phyloP scores from a whole-genome alignment of 2,797 vertebrate species.

The Channa striata region DNA sequence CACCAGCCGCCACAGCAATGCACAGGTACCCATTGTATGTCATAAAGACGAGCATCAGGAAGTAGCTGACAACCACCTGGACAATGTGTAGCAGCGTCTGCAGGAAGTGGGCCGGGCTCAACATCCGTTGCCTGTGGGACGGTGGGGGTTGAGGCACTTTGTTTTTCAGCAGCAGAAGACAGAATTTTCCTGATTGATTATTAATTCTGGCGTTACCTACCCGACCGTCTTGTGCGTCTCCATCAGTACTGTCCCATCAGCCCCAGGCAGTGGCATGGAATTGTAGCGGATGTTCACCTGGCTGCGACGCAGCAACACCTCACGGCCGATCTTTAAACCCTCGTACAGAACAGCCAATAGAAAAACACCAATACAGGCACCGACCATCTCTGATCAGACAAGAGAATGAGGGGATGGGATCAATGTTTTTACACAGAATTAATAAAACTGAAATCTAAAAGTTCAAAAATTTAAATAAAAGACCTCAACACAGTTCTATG shows the following conservation, averaged over 20 bases:
- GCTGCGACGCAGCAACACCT: slow-evolving; percentile 92
- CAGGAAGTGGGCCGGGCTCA: slow-evolving; percentile 92
- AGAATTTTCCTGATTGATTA: no score
- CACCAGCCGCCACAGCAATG: slow-evolving; percentile 92
- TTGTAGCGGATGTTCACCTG: slow-evolving; percentile 98
- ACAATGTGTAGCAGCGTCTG: slow-evolving; percentile 94
- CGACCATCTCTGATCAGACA: slow-evolving; percentile 91
- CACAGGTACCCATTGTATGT: slow-evolving; percentile 98
- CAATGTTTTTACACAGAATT: neutral
- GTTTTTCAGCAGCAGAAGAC: no score
- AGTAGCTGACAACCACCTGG: slow-evolving; percentile 96
- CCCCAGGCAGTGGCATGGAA: slow-evolving; percentile 95
- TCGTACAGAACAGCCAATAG: slow-evolving; percentile 94
- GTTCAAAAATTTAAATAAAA: no score
- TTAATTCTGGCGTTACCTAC: slow-evolving; percentile 77
- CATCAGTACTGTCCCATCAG: slow-evolving; percentile 95
- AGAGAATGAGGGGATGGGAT: neutral
- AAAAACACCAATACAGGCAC: slow-evolving; percentile 93
- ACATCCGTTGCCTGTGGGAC: slow-evolving; percentile 90
- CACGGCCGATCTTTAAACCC: slow-evolving; percentile 95
- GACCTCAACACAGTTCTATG: no score
- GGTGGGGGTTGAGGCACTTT: no score
- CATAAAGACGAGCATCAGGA: slow-evolving; percentile 99
- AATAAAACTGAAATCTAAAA: no score
- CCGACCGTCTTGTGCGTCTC: slow-evolving; percentile 99